A percentile compares a stretch with the other conserved stretches of the same genome.
Conservation (phyloP, 2,888 invertebrate species). For the Neoaliturus tenellus region DNA sequence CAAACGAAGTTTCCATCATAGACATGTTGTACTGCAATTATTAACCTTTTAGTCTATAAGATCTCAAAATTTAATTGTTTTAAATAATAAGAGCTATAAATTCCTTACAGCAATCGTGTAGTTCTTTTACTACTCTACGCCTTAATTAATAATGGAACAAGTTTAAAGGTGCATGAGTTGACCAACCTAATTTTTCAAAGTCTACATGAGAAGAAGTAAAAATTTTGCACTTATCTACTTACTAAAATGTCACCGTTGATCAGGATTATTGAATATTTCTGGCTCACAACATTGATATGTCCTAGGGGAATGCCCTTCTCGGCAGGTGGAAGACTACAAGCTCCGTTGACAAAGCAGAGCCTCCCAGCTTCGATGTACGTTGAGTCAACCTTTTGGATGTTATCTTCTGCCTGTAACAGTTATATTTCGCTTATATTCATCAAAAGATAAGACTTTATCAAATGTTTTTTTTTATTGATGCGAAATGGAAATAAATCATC, state of each 20-base stretch:
- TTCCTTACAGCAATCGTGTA: too few species aligned
- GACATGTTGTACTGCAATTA: too few species aligned
- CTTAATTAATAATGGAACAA: too few species aligned
- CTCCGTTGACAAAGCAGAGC: constrained; percentile 36
- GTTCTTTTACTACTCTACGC: too few species aligned
- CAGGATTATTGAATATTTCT: constrained; percentile 9
- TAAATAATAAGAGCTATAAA: too few species aligned
- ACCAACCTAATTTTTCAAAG: too few species aligned
- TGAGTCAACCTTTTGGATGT: not conserved
- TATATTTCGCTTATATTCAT: not conserved
- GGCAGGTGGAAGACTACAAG: not conserved
- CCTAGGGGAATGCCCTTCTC: not conserved
- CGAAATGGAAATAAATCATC: not conserved
- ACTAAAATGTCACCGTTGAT: constrained; percentile 33
- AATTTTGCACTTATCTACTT: not conserved
- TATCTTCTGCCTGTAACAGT: constrained; percentile 23
- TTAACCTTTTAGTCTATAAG: too few species aligned
- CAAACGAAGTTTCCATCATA: too few species aligned
- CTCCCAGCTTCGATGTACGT: constrained; percentile 1
- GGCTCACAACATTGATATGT: constrained; percentile 4
- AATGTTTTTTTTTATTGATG: not conserved
- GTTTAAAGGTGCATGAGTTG: too few species aligned
- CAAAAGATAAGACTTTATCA: not conserved
- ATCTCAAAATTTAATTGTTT: too few species aligned
- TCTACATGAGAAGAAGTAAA: too few species aligned